Percentiles rank a stretch among this genome's conserved stretches.
Evolutionary conservation across 2,797 vertebrate species (phyloP).

Genomic region (Protonibea diacanthus): DNA sequence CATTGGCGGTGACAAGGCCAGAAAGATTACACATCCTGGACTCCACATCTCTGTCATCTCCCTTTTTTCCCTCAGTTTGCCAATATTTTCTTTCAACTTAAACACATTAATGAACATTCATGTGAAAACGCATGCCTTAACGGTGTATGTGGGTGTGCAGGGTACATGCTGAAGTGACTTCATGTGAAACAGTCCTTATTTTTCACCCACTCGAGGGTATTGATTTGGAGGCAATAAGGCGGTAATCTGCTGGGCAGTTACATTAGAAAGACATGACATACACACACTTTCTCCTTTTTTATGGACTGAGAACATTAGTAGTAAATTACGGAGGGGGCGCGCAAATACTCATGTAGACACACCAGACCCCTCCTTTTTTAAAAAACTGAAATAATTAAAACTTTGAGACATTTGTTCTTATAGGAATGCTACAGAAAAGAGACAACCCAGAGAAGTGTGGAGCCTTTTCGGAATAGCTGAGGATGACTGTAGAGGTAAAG

Average conservation of each 20-base stretch:
- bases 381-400: constrained; percentile 7
- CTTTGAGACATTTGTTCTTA: not conserved
- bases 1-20: constrained; percentile 46
- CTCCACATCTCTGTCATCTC: constrained; percentile 31
- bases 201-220: constrained; percentile 64
- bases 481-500: constrained; percentile 33
- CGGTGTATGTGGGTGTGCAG: not conserved
- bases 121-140: constrained; percentile 13
- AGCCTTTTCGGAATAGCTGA: constrained; percentile 43
- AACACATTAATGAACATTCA: constrained; percentile 15
- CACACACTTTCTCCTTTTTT: constrained; percentile 50
- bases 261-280: constrained; percentile 73
- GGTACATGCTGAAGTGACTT: constrained; percentile 27
- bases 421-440: constrained; percentile 13
- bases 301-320: constrained; percentile 56
- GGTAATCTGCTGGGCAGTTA: constrained; percentile 76
- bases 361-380: not conserved
- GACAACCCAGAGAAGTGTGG: not conserved
- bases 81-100: not conserved
- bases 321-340: constrained; percentile 45
- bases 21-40: constrained; percentile 48
- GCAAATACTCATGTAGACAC: constrained; percentile 1
- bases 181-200: constrained; percentile 52
- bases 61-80: not conserved
- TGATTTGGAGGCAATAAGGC: constrained; percentile 72